A percentile compares a stretch with the other conserved stretches of the same genome.
Conservation (phyloP, 2,113 vertebrate species). For the Hyperoodon ampullatus region DNA sequence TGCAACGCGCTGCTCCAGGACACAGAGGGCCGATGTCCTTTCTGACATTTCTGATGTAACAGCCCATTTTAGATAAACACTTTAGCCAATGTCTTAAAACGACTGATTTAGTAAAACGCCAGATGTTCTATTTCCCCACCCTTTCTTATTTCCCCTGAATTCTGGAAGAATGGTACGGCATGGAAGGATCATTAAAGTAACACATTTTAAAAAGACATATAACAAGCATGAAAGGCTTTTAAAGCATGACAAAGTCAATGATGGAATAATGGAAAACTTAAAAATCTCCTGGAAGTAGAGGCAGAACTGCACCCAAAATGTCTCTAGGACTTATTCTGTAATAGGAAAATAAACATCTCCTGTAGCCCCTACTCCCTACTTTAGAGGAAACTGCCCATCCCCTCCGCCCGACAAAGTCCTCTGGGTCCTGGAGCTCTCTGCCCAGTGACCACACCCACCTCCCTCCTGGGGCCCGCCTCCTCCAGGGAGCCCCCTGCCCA, state of each 20-base stretch:
- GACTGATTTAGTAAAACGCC: neutral
- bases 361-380: neutral
- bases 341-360: neutral
- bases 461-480: neutral
- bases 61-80: neutral
- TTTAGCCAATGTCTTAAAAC: neutral
- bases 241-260: neutral
- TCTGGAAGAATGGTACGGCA: neutral
- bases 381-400: fast-evolving
- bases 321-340: neutral
- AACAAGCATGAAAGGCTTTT: neutral
- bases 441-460: neutral
- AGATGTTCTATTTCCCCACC: neutral
- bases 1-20: neutral
- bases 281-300: neutral
- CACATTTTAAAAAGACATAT: neutral
- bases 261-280: neutral
- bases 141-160: neutral
- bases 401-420: fast-evolving
- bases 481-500: fast-evolving
- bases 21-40: fast-evolving
- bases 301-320: neutral
- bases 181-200: neutral
- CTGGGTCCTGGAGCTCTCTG: neutral
- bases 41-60: neutral